Evolutionary conservation across 2,888 invertebrate species (phyloP), one percentile per base, ranked within the genome.

Genomic region (Punctoribates punctum): DNA sequence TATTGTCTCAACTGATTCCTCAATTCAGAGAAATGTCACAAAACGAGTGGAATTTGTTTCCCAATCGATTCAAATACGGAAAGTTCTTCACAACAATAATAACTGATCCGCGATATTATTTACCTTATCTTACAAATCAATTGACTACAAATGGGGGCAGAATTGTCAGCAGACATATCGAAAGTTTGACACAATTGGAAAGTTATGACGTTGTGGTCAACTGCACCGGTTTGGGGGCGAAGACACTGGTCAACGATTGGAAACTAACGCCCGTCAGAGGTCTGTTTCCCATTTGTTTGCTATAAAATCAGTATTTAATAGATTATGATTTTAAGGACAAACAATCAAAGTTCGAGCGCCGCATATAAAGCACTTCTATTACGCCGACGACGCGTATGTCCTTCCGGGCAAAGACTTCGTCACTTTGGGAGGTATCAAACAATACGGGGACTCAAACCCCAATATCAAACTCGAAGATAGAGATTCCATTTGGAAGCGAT

Each of bases 351-450:
- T 90, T 0, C 87, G 88, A 76, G 95, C 94, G 0, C 94, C 94
- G 0, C 96, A 94, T 94, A 85, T 96, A 67, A 94, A 93, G 84
- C 90, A 89, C 11, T 94, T 93, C 75, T 91, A 91, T 82, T 96
- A 93, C 82, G 91, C 89, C 0, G 94, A 94, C 82, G 92, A 93
- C 80, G 90, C 93, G 0, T 96, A 96, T 82, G 88, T 96, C 1
- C 88, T 95, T 76, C 94, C 95, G 17, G 75, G 75, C n/a, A 48
- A 72, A 38, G 60, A 46, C 4, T 42, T 51, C 38, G 76, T 70
- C 67, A 65, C 57, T 20, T 15, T 74, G 6, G 96, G 97, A 0
- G 96, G 96, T 0, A 89, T 90, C 67, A 86, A 95, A 75, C 91
- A 93, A 81, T 93, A 89, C 80, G 93, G 91, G 79, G 91, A 91